phyloP scores from a whole-genome alignment of 2,888 invertebrate genomes.

The Phyllotreta striolata region DNA sequence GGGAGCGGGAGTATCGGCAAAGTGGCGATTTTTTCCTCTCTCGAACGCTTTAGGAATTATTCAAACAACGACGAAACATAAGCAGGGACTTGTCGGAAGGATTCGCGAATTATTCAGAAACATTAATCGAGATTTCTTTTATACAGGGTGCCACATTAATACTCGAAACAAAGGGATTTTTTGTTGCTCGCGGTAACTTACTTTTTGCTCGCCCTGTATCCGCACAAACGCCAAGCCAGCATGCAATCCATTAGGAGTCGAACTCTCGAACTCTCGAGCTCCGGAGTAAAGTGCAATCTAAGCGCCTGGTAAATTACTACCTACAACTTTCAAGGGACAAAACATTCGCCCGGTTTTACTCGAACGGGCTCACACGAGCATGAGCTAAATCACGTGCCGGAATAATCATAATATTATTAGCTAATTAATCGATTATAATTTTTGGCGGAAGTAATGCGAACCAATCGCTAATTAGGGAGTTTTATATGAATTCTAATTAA shows the following conservation, averaged over 20 bases:
- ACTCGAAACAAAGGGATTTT: no score
- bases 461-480: neutral
- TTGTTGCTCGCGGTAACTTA: no score
- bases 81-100: constrained; percentile 23
- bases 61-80: constrained; percentile 25
- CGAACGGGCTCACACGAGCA: constrained; percentile 1
- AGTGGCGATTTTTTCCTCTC: constrained; percentile 34
- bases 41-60: constrained; percentile 39
- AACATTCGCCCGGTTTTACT: constrained; percentile 28
- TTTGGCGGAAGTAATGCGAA: no score
- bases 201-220: no score
- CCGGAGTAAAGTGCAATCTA: constrained; percentile 44
- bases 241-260: constrained; percentile 48
- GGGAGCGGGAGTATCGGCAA: constrained; percentile 44
- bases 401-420: neutral
- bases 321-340: constrained; percentile 43
- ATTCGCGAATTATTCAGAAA: constrained; percentile 24
- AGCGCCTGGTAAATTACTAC: constrained; percentile 49
- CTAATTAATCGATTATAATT: no score
- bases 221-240: neutral
- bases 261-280: constrained; percentile 45
- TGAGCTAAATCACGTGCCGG: constrained; percentile 12
- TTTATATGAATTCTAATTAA: neutral
- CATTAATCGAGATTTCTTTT: constrained; percentile 14
- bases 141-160: no score